These are phyloP conservation scores for Eurytoma adleriae DNA, from an alignment of 2,888 invertebrate genomes.

Conservation along the genomic window DNA sequence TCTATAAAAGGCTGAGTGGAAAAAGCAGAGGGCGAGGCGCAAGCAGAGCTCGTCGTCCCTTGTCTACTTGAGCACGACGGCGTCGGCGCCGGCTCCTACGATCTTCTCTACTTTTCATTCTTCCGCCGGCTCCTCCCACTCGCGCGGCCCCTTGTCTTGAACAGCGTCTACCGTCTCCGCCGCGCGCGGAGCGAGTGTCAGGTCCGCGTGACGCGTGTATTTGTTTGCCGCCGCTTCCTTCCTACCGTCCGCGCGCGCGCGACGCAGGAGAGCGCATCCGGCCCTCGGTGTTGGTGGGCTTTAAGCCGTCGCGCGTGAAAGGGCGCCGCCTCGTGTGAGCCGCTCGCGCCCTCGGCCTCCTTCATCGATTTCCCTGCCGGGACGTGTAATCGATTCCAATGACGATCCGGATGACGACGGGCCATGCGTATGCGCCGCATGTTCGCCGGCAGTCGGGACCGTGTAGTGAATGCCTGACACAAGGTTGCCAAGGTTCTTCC, in stretches of 20 bases:
- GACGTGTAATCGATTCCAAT: conserved; percentile 30
- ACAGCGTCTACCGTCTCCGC: conserved; percentile 57
- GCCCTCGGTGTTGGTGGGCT: too few relatives aligned
- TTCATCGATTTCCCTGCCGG: conserved; percentile 6
- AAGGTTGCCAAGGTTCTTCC: too few relatives aligned
- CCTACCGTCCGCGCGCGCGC: conserved; percentile 44
- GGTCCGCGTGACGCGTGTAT: conserved; percentile 70
- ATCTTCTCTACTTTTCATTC: conserved; percentile 71
- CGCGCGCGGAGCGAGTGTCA: conserved; percentile 63
- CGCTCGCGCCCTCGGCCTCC: neutral
- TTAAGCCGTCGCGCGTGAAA: neutral
- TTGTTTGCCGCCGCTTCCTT: conserved; percentile 67
- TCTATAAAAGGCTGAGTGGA: conserved; percentile 73
- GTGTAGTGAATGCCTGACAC: too few relatives aligned
- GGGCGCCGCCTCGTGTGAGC: conserved; percentile 55
- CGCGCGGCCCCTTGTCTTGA: conserved; percentile 58
- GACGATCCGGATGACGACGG: neutral
- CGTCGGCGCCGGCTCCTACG: conserved; percentile 66
- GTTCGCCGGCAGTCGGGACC: too few relatives aligned
- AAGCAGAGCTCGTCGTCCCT: conserved; percentile 64
- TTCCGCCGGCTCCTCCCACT: conserved; percentile 51
- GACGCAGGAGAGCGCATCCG: neutral
- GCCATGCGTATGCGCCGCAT: too few relatives aligned
- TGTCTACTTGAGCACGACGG: conserved; percentile 75
- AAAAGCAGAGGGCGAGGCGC: conserved; percentile 2